These are phyloP conservation scores for Andrena minutula DNA, from an alignment of 2,888 invertebrate genomes.

Conservation along the genomic window DNA sequence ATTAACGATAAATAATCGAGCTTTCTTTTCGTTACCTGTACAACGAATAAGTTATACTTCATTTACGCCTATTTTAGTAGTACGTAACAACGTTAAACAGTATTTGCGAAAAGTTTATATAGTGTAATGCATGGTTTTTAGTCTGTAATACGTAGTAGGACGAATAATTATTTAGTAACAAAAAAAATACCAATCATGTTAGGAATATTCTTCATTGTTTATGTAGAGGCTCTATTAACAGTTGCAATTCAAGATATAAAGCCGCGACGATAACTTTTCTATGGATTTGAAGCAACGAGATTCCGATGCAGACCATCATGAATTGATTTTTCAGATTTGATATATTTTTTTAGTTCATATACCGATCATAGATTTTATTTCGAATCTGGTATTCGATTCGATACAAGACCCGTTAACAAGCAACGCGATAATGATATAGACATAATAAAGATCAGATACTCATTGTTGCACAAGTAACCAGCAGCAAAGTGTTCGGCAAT, in stretches of 20 bases:
- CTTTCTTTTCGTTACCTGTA: conserved; percentile 28
- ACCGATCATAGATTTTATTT: conserved; percentile 14
- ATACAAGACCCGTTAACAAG: conserved; percentile 29
- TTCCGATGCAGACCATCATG: conserved; percentile 1
- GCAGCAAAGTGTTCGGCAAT: conserved; percentile 4
- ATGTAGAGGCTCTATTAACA: conserved; percentile 50
- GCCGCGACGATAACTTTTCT: not conserved
- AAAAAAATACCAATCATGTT: conserved; percentile 36
- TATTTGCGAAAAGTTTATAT: conserved; percentile 36
- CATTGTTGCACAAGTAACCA: conserved; percentile 33
- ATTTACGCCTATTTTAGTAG: conserved; percentile 41
- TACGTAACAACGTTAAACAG: conserved; percentile 42
- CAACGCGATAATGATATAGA: conserved; percentile 13
- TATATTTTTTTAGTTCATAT: conserved; percentile 49
- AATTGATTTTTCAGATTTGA: conserved; percentile 42
- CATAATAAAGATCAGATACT: conserved; percentile 35
- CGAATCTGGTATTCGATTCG: conserved; percentile 52
- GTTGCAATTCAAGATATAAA: conserved; percentile 37
- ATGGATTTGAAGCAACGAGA: conserved; percentile 19
- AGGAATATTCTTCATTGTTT: conserved; percentile 40
- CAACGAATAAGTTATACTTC: conserved; percentile 55
- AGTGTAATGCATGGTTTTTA: conserved; percentile 53
- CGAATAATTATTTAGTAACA: not conserved
- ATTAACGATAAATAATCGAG: not conserved
- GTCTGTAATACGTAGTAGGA: conserved; percentile 16